Conservation (phyloP, 2,113 vertebrate species). For the Camelus dromedarius region DNA sequence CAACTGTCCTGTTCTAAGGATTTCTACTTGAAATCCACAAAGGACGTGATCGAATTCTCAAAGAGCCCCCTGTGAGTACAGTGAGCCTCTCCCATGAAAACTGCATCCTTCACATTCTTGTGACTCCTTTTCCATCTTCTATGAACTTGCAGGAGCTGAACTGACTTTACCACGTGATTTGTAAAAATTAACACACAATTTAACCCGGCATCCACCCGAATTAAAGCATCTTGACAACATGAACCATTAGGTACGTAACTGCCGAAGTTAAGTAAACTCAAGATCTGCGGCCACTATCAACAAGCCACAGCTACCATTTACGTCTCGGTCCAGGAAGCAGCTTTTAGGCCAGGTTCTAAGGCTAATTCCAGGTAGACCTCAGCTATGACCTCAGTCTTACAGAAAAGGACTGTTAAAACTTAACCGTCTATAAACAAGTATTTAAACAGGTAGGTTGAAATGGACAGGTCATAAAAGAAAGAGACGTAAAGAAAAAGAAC, state of each 20-base stretch:
- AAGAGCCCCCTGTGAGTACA: not conserved
- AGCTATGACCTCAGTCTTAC: not conserved
- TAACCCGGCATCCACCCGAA: not conserved
- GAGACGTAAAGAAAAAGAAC: fast-evolving
- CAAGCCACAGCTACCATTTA: fast-evolving
- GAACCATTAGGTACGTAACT: fast-evolving
- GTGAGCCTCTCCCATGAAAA: fast-evolving
- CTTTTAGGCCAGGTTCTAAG: not conserved
- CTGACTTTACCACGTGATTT: not conserved
- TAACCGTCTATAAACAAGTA: not conserved
- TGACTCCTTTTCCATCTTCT: not conserved
- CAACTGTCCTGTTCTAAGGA: not conserved
- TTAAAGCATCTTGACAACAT: fast-evolving
- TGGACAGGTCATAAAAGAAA: not conserved
- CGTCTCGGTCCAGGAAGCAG: not conserved
- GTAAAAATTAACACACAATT: not conserved
- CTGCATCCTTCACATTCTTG: not conserved
- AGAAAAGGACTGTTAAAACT: not conserved
- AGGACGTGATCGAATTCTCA: not conserved
- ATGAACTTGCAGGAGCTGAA: not conserved
- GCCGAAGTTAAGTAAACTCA: not conserved
- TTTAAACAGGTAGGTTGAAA: not conserved
- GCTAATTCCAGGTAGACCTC: not conserved
- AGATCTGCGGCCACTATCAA: fast-evolving
- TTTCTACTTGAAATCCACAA: fast-evolving